A percentile compares a stretch with the other conserved stretches of the same genome.
These are phyloP conservation scores for Amorpha juglandis DNA, from an alignment of 2,888 invertebrate genomes.

Conservation along the genomic window DNA sequence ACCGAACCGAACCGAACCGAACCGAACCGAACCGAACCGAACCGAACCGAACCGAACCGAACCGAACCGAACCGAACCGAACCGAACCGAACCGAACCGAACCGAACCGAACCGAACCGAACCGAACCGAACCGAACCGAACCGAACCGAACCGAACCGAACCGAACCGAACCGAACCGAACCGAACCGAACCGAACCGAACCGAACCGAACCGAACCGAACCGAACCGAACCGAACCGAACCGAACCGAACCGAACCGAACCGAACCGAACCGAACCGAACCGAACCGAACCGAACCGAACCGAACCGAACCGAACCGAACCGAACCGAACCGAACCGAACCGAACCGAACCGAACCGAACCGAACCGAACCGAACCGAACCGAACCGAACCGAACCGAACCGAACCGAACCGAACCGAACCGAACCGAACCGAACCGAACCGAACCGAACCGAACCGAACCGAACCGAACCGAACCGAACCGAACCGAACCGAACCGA, in stretches of 20 bases:
- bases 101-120: too few species aligned
- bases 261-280: neutral
- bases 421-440: constrained; percentile 41
- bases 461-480: constrained; percentile 40
- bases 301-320: neutral
- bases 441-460: constrained; percentile 39
- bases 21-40: too few species aligned
- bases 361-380: constrained; percentile 29
- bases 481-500: constrained; percentile 33
- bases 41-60: too few species aligned
- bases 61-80: too few species aligned
- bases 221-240: neutral
- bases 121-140: neutral
- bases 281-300: neutral
- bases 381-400: constrained; percentile 41
- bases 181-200: neutral
- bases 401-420: constrained; percentile 40
- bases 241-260: neutral
- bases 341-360: too few species aligned
- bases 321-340: too few species aligned
- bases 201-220: neutral
- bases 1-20: too few species aligned
- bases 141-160: neutral
- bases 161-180: neutral
- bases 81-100: too few species aligned